Conservation (phyloP, 23 tunicate genomes). For the Corella eumyota region DNA sequence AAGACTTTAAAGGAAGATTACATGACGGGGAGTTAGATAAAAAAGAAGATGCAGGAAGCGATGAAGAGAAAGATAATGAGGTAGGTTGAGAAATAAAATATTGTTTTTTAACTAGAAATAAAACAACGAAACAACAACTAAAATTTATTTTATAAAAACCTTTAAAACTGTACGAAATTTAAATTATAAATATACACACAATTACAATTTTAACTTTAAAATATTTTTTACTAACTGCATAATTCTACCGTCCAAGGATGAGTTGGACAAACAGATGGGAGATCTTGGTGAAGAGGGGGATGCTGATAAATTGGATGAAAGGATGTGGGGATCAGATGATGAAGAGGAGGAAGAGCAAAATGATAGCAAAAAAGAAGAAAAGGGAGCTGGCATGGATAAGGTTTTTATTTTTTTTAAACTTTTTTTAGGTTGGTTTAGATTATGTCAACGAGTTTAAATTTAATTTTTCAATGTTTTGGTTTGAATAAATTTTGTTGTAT, state of each 20-base stretch:
- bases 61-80: constrained; percentile 17
- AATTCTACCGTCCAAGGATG: too few relatives aligned
- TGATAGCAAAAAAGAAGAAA: constrained; percentile 21
- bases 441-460: too few relatives aligned
- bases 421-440: too few relatives aligned
- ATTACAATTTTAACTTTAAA: too few relatives aligned
- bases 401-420: constrained; percentile 7
- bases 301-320: constrained; percentile 66
- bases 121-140: too few relatives aligned
- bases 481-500: too few relatives aligned
- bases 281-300: constrained; percentile 61
- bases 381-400: constrained; percentile 66
- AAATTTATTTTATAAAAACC: too few relatives aligned
- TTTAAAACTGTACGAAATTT: too few relatives aligned
- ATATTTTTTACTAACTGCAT: too few relatives aligned
- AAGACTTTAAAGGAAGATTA: constrained; percentile 68
- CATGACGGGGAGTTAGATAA: constrained; percentile 28
- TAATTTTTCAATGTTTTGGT: neutral
- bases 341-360: constrained; percentile 53
- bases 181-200: too few relatives aligned
- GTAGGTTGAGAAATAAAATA: neutral
- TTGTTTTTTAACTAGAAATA: too few relatives aligned
- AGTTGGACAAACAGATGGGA: constrained; percentile 87
- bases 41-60: constrained; percentile 17
- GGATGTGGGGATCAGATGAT: constrained; percentile 90